Conservation (phyloP, 1,140 invertebrate species). For the Phthorimaea operculella region DNA sequence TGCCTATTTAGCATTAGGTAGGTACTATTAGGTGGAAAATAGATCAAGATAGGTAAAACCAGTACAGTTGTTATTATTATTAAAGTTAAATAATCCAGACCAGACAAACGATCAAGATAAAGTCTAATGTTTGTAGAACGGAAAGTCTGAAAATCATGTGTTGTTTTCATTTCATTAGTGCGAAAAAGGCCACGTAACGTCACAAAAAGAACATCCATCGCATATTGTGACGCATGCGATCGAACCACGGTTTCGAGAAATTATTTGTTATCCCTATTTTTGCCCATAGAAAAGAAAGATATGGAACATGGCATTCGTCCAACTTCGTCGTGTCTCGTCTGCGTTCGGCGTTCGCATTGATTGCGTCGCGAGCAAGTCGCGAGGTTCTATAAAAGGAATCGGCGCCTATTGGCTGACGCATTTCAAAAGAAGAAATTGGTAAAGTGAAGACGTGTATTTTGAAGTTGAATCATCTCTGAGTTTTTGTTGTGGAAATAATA, state of each 20-base stretch:
- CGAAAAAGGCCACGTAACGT: conserved; percentile 3
- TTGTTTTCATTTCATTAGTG: not conserved
- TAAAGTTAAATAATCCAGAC: too few species aligned
- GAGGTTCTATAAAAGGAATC: not conserved
- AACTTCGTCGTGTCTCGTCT: not conserved
- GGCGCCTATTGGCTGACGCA: not conserved
- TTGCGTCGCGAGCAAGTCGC: not conserved
- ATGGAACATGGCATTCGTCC: conserved; percentile 9
- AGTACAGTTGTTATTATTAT: too few species aligned
- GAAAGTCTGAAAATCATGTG: too few species aligned
- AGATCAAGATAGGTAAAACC: too few species aligned
- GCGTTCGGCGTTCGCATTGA: not conserved
- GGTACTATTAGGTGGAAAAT: too few species aligned
- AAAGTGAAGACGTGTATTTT: not conserved
- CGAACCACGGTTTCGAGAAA: conserved; percentile 10
- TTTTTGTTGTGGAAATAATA: conserved; percentile 4
- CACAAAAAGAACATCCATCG: not conserved
- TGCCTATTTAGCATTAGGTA: too few species aligned
- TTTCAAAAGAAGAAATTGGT: not conserved
- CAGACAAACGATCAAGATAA: too few species aligned
- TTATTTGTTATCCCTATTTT: conserved; percentile 9
- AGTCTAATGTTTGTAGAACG: too few species aligned
- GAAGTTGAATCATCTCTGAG: not conserved
- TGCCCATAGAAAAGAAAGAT: conserved; percentile 3
- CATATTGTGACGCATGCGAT: conserved; percentile 9